Percentiles rank a stretch among this genome's conserved stretches.
phyloP scores from a whole-genome alignment of 1,140 invertebrate species.

The Aphelinus atriplicis region DNA sequence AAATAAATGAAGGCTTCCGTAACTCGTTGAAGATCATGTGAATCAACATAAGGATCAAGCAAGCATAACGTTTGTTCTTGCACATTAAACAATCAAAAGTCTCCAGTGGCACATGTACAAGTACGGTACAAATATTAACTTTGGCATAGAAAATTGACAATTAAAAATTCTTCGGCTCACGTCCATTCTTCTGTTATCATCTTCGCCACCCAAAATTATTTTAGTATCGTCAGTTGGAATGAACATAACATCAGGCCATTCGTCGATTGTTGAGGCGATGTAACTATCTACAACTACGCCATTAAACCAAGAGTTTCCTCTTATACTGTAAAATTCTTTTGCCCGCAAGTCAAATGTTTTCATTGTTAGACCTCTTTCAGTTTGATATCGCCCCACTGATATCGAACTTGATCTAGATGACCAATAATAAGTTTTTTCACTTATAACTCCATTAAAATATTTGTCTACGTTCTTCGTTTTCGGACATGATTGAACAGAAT shows the following conservation, averaged over 20 bases:
- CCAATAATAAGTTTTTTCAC: slow-evolving; percentile 17
- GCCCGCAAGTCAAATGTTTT: neutral
- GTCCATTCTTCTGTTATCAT: slow-evolving; percentile 14
- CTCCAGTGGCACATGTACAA: slow-evolving; percentile 28
- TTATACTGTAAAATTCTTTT: slow-evolving; percentile 22
- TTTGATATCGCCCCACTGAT: neutral
- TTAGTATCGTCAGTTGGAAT: slow-evolving; percentile 26
- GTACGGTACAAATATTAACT: slow-evolving; percentile 37
- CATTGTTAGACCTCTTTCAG: neutral
- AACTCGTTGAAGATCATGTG: slow-evolving; percentile 11
- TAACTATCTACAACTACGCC: slow-evolving; percentile 33
- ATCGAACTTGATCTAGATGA: neutral
- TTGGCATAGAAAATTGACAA: neutral
- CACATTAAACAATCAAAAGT: slow-evolving; percentile 32
- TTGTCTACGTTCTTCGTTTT: neutral
- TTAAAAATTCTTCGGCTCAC: neutral
- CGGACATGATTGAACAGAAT: no score
- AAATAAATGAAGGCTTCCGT: slow-evolving; percentile 15
- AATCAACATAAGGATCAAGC: slow-evolving; percentile 37
- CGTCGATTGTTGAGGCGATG: neutral
- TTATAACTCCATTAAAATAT: slow-evolving; percentile 28
- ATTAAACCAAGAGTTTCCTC: slow-evolving; percentile 31
- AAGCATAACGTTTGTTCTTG: slow-evolving; percentile 24
- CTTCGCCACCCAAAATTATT: slow-evolving; percentile 17
- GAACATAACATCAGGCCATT: slow-evolving; percentile 35